Evolutionary conservation across 2,797 vertebrate genomes (phyloP), one percentile per base, ranked within the genome.

Genomic region (Lates japonicus): DNA sequence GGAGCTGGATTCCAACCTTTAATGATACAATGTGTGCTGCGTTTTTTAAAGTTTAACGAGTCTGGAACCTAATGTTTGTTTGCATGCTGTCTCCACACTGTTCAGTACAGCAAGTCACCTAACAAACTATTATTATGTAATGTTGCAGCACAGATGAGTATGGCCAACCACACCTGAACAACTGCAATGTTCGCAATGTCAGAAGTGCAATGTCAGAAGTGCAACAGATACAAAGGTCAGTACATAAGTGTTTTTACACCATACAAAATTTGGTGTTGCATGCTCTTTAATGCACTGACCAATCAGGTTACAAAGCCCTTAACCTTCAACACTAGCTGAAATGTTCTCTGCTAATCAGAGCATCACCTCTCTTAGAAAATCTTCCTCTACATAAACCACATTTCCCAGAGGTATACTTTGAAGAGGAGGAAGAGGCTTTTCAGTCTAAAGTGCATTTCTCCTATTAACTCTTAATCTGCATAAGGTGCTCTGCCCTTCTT

Each of bases 271-370:
- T 31, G 51, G 20, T 42, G 31, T 4, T 7, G 16, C 10, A 0
- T 64, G 25, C 35, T 46, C 31, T 74, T 61, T 19, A 33, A 49
- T 0, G 4, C 35, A 19, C n/a, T 48, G 63, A 66, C 12, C 55
- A 7, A 13, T 62, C 29, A 33, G 17, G 16, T 54, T 33, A 42
- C 41, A 35, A 31, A 7, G 33, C 16, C 37, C 33, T 63, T 74
- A 66, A 73, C 55, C 49, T 66, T 73, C 33, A 42, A n/a, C 74
- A 9, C 33, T 5, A 39, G 29, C 62, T 35, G 8, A 44, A 5
- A 25, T 55, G 16, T 54, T 67, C 33, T 59, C 33, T 22, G 61
- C 39, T 81, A 74, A 88, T 82, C 33, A 3, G 66, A 71, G 29
- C 51, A 54, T 63, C 22, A 48, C 37, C 51, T 49, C 60, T 42